phyloP scores from a whole-genome alignment of 2,113 vertebrate genomes.

The Sphaerodactylus townsendi region DNA sequence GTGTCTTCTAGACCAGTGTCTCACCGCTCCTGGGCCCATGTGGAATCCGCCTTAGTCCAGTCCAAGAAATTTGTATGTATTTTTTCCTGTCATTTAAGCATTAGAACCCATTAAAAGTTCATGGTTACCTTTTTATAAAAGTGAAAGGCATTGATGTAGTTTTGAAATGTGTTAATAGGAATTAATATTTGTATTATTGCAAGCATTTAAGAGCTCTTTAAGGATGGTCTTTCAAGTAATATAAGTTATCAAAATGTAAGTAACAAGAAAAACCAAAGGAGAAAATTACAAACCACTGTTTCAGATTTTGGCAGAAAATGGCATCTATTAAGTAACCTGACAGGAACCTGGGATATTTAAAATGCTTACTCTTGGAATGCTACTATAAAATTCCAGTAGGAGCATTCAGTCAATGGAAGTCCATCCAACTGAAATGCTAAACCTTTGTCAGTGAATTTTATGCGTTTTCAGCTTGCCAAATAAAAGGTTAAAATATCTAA shows the following conservation, averaged over 20 bases:
- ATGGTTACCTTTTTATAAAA: background rate
- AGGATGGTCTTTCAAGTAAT: constrained; percentile 6
- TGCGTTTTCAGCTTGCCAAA: background rate
- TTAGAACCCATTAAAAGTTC: background rate
- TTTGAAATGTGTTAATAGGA: background rate
- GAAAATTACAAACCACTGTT: background rate
- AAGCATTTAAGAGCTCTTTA: constrained; percentile 2
- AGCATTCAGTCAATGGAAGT: background rate
- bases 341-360: background rate
- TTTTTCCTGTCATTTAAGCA: background rate
- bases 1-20: no score
- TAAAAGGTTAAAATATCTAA: background rate
- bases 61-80: no score
- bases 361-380: background rate
- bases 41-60: no score
- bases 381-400: background rate
- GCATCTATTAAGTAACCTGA: background rate
- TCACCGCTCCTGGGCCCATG: no score
- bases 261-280: constrained; percentile 9
- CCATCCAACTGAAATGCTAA: background rate
- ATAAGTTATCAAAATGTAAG: background rate
- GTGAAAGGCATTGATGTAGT: background rate
- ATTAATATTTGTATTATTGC: background rate
- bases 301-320: constrained; percentile 27
- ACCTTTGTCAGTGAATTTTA: background rate